Conservation (phyloP, 1,140 invertebrate genomes). For the Acyrthosiphon pisum region DNA sequence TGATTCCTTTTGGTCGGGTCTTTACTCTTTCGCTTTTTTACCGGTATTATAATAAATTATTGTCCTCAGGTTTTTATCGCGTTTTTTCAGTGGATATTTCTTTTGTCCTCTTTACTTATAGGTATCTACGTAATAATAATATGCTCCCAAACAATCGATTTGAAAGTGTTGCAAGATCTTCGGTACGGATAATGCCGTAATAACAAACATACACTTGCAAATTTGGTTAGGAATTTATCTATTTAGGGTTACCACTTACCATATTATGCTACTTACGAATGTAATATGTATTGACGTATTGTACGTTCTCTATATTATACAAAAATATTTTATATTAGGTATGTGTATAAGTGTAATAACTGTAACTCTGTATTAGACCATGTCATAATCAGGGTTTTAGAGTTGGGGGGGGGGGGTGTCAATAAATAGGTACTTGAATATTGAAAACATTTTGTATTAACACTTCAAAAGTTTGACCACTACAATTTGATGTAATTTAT, state of each 20-base stretch:
- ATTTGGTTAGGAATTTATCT: neutral
- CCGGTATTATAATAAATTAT: neutral
- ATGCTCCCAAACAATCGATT: neutral
- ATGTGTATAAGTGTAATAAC: too few relatives aligned
- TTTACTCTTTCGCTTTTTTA: neutral
- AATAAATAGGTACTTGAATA: too few relatives aligned
- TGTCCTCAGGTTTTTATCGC: neutral
- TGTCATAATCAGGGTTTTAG: too few relatives aligned
- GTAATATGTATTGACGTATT: neutral
- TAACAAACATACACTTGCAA: neutral
- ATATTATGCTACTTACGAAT: neutral
- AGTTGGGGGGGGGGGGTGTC: too few relatives aligned
- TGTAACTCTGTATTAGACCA: too few relatives aligned
- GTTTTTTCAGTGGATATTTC: neutral
- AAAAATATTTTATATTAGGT: too few relatives aligned
- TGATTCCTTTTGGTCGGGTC: neutral
- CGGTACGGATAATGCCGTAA: neutral
- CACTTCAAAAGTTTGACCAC: too few relatives aligned
- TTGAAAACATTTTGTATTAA: too few relatives aligned
- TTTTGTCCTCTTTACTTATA: too few relatives aligned
- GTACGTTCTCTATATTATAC: too few relatives aligned
- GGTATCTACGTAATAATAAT: neutral
- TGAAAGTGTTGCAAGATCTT: neutral
- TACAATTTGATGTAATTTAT: too few relatives aligned
- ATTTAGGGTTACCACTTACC: neutral